Percentiles rank a stretch among this genome's conserved stretches.
Evolutionary conservation across 1,140 invertebrate species (phyloP).

Genomic region (Cyclina sinensis): DNA sequence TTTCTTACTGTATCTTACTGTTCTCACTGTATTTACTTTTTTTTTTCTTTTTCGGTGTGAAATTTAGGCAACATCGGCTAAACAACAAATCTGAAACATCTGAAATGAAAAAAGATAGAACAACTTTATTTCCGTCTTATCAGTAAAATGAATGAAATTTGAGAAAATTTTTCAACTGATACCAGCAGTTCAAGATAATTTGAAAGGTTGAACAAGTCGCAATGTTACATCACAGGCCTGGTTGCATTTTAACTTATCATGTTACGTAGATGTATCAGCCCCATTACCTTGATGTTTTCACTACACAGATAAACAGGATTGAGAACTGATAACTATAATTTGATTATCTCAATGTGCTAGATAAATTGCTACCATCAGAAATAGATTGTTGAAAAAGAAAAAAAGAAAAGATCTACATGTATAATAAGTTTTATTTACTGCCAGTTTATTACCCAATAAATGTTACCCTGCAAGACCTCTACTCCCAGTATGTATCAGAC

Average conservation of each 20-base stretch:
- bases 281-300: constrained; percentile 63
- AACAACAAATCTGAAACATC: too few species aligned
- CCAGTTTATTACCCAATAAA: too few species aligned
- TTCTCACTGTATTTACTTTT: too few species aligned
- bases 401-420: neutral
- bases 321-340: constrained; percentile 48
- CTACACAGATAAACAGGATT: constrained; percentile 41
- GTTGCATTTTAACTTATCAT: constrained; percentile 7
- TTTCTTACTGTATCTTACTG: too few species aligned
- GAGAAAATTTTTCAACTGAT: neutral
- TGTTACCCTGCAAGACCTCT: too few species aligned
- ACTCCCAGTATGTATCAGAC: too few species aligned
- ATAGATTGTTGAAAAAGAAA: constrained; percentile 32
- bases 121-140: neutral
- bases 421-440: neutral
- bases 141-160: neutral
- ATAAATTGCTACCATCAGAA: constrained; percentile 62
- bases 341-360: constrained; percentile 55
- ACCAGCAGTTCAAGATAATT: neutral
- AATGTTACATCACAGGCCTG: neutral
- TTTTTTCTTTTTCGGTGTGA: too few species aligned
- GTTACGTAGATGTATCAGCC: constrained; percentile 34
- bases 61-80: too few species aligned
- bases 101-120: too few species aligned
- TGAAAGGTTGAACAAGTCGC: neutral